phyloP scores from a whole-genome alignment of 2,888 invertebrate species.

The Stenotaenia linearis region DNA sequence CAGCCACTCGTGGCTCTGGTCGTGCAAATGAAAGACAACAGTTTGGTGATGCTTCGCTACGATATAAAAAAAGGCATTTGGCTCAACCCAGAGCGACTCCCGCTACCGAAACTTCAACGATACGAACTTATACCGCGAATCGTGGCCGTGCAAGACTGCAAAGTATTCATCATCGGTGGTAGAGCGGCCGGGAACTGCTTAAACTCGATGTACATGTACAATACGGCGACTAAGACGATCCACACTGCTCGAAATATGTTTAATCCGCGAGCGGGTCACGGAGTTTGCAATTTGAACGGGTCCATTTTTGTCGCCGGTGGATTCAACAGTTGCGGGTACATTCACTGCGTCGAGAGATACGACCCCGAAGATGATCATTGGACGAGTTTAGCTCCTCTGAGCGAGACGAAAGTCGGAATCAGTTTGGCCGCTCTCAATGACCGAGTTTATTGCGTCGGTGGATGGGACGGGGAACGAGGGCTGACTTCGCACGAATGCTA shows the following conservation, averaged over 20 bases:
- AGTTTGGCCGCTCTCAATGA: slow-evolving; percentile 27
- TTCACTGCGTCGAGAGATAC: slow-evolving; percentile 29
- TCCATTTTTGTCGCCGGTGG: slow-evolving; percentile 27
- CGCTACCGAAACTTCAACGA: slow-evolving; percentile 28
- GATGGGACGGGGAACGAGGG: slow-evolving; percentile 29
- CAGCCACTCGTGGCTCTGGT: slow-evolving; percentile 28
- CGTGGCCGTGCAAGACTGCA: slow-evolving; percentile 21
- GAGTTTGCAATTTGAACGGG: slow-evolving; percentile 19
- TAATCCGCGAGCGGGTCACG: slow-evolving; percentile 28
- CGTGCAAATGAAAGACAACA: slow-evolving; percentile 32
- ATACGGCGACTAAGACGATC: slow-evolving; percentile 21
- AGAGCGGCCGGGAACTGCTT: slow-evolving; percentile 28
- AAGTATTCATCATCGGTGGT: slow-evolving; percentile 9
- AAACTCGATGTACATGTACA: slow-evolving; percentile 29
- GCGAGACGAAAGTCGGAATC: slow-evolving; percentile 27
- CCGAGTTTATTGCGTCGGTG: slow-evolving; percentile 27
- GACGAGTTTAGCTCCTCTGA: slow-evolving; percentile 27
- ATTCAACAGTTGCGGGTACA: slow-evolving; percentile 27
- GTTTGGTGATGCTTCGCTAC: slow-evolving; percentile 26
- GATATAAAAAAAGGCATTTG: slow-evolving; percentile 31
- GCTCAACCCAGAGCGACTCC: slow-evolving; percentile 30
- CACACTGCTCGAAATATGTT: slow-evolving; percentile 30
- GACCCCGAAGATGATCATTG: slow-evolving; percentile 29
- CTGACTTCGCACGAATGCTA: slow-evolving; percentile 29
- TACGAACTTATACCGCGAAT: slow-evolving; percentile 29